Base-by-base conservation (phyloP, 1,140 invertebrate genomes). In the Venturia canescens region DNA sequence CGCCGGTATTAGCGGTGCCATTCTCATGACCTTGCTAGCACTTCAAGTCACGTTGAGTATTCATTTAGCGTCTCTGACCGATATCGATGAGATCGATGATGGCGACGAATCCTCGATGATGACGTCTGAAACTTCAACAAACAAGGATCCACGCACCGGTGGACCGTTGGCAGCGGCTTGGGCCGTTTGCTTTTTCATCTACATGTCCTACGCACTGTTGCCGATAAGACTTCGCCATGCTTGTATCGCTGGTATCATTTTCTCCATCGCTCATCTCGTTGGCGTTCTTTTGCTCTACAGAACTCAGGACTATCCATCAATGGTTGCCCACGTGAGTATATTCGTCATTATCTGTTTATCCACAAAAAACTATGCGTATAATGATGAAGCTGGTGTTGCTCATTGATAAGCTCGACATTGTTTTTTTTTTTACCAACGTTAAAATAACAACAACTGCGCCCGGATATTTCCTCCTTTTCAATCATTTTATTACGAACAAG, bases 161-260 rank as follows among this genome's bases (percentile, higher is more conserved):
- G 90, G 89, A 84, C 86, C 88, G 57, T 18, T 89, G 26, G 93
- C 95, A 3, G 95, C 95, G 0, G 93, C 95, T 0, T 95, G 95
- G 91, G 92, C 93, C 4, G 94, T 94, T 9, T 93, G 96, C 16
- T 94, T 98, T 78, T 97, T 97, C 92, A 96, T 97, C 66, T 98
- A 98, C 92, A 93, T 98, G 91, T 96, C 96, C 31, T 98, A 98
- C 87, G 96, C 97, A 0, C 93, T 98, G 83, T 93, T 98, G 78
- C 97, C 97, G 1, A 94, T 98, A 53, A 93, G 96, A 71, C 94
- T 98, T 83, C 94, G 96, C 83, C 95, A 97, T 87, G 96, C 96
- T 26, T 93, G 96, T 31, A 89, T 96, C 38, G 95, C 95, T 29
- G 97, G 97, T 23, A 86, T 95, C 3, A 87, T 95, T 5, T 93